Evolutionary conservation across 2,113 vertebrate species (phyloP).

Genomic region (Halichoeres trimaculatus): DNA sequence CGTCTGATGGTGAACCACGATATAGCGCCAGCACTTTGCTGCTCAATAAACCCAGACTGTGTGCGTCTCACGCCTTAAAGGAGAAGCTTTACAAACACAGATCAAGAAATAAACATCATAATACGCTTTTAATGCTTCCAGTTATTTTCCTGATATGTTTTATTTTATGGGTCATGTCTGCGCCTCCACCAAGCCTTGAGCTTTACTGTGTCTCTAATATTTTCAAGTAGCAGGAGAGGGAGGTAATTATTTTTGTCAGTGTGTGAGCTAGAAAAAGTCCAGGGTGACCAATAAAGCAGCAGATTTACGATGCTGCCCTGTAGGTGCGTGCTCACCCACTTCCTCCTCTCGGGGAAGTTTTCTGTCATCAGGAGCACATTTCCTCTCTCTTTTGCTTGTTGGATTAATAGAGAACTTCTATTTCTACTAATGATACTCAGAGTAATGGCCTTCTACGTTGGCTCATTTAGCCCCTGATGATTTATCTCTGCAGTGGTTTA

Average conservation of each 20-base stretch:
- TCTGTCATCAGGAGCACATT: slow-evolving; percentile 42
- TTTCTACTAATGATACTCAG: slow-evolving; percentile 17
- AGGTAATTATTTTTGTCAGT: slow-evolving; percentile 46
- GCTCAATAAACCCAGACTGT: no score
- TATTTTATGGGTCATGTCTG: not conserved
- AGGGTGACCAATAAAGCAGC: slow-evolving; percentile 58
- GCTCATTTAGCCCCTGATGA: slow-evolving; percentile 28
- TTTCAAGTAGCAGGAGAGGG: slow-evolving; percentile 3
- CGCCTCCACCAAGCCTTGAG: not conserved
- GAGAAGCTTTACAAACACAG: no score
- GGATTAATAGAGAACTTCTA: not conserved
- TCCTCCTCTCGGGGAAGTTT: slow-evolving; percentile 41
- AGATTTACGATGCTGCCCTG: slow-evolving; percentile 56
- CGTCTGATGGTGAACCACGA: no score
- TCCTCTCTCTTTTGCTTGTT: slow-evolving; percentile 29
- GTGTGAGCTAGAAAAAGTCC: slow-evolving; percentile 44
- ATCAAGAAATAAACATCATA: no score
- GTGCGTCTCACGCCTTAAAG: no score
- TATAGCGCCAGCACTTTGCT: no score
- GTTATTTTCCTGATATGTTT: no score
- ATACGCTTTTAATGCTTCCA: no score
- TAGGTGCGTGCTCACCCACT: slow-evolving; percentile 47
- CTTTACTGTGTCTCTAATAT: slow-evolving; percentile 13
- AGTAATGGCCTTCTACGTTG: slow-evolving; percentile 1
- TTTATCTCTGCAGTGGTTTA: not conserved